phyloP scores from a whole-genome alignment of 2,888 invertebrate species.

The Branchipolynoe longqiensis region DNA sequence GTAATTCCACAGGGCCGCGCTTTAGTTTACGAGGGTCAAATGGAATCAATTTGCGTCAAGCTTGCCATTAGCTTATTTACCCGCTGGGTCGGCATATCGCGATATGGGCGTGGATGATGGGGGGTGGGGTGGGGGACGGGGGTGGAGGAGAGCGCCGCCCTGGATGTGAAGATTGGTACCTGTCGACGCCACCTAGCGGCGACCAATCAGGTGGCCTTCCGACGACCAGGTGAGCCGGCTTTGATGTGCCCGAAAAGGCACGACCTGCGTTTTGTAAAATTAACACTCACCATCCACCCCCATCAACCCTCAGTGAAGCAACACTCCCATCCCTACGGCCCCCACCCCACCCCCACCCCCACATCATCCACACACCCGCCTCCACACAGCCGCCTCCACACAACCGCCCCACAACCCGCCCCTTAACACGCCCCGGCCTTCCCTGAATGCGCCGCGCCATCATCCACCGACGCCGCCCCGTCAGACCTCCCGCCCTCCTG shows the following conservation, averaged over 20 bases:
- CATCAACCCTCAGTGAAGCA: too few species aligned
- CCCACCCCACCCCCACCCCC: too few species aligned
- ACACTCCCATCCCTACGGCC: background rate
- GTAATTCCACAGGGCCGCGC: too few species aligned
- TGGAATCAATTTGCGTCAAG: background rate
- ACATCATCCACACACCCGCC: too few species aligned
- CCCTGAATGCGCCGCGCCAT: too few species aligned
- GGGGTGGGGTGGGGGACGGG: background rate
- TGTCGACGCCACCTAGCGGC: background rate
- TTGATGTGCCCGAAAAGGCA: conserved; percentile 15
- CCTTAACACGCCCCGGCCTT: too few species aligned
- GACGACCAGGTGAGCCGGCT: background rate
- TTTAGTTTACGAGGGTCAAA: background rate
- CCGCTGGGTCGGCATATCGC: background rate
- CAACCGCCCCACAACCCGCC: too few species aligned
- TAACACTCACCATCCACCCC: background rate
- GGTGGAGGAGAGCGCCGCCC: background rate
- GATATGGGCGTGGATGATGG: too few species aligned
- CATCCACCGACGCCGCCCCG: too few species aligned
- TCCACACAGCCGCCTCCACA: too few species aligned
- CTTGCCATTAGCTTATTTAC: background rate
- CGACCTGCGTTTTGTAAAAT: conserved; percentile 37
- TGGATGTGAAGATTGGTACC: conserved; percentile 20
- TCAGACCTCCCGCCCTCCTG: too few species aligned
- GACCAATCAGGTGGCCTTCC: conserved; percentile 3